phyloP scores from a whole-genome alignment of 2,113 vertebrate genomes.

The Myocastor coypus region DNA sequence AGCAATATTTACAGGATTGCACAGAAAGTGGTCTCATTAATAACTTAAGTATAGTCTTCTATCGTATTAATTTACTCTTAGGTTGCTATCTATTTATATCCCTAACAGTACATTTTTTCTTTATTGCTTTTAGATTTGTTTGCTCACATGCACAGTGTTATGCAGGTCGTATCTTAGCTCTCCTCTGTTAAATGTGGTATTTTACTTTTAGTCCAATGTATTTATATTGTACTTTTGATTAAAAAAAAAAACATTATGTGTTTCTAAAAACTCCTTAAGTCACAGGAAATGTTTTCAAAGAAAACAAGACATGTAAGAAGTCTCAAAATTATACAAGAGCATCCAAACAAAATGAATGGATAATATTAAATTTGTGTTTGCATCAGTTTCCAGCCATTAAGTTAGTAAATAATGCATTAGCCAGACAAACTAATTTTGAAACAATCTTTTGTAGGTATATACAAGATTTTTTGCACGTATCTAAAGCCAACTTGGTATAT shows the following conservation, averaged over 20 bases:
- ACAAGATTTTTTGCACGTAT: background rate
- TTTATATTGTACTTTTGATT: background rate
- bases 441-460: background rate
- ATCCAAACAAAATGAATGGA: background rate
- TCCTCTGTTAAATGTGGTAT: background rate
- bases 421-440: background rate
- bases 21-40: background rate
- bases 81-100: background rate
- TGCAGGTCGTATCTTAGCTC: background rate
- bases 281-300: background rate
- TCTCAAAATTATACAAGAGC: background rate
- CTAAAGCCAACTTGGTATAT: background rate
- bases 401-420: background rate
- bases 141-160: background rate
- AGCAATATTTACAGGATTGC: background rate
- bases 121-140: background rate
- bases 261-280: background rate
- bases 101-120: background rate
- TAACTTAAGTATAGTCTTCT: background rate
- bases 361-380: background rate
- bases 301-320: background rate
- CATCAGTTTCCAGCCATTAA: background rate
- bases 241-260: background rate
- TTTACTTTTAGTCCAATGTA: background rate
- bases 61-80: background rate